phyloP scores from a whole-genome alignment of 2,797 vertebrate species.

The Acrossocheilus wenchowensis region DNA sequence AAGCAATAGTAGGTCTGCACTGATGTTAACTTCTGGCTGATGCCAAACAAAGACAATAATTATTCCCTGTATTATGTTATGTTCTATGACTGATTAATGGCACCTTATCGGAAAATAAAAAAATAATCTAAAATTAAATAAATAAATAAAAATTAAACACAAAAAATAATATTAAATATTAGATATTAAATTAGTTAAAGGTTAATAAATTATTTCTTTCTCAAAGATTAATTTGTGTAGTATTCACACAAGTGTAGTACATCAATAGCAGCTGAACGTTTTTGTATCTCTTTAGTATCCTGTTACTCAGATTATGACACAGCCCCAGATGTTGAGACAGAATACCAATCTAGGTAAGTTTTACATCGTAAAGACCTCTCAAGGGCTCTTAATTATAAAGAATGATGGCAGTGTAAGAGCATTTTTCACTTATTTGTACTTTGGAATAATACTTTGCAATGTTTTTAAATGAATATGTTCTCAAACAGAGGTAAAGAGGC shows the following conservation, averaged over 20 bases:
- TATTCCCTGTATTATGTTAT: neutral
- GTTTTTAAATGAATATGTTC: constrained; percentile 1
- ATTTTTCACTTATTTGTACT: neutral
- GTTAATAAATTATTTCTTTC: neutral
- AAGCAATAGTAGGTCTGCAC: neutral
- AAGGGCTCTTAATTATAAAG: neutral
- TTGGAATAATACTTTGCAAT: neutral
- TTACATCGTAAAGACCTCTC: neutral
- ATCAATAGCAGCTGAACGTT: neutral
- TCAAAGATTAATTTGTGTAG: neutral
- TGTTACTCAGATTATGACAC: constrained; percentile 94
- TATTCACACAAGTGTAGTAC: no score
- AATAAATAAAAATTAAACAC: neutral
- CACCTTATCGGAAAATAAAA: neutral
- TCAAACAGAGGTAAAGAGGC: constrained; percentile 66
- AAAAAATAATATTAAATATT: neutral
- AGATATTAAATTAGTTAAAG: neutral
- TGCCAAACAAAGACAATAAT: neutral
- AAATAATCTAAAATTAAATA: neutral
- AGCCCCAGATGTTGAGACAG: constrained; percentile 85
- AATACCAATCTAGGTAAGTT: constrained; percentile 73
- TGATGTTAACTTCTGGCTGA: neutral
- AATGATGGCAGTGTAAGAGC: neutral
- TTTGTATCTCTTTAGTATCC: constrained; percentile 79
- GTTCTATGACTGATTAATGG: neutral